A percentile compares a stretch with the other conserved stretches of the same genome.
Evolutionary conservation across 2,113 vertebrate species (phyloP).

Genomic region (Hemibagrus wyckioides): DNA sequence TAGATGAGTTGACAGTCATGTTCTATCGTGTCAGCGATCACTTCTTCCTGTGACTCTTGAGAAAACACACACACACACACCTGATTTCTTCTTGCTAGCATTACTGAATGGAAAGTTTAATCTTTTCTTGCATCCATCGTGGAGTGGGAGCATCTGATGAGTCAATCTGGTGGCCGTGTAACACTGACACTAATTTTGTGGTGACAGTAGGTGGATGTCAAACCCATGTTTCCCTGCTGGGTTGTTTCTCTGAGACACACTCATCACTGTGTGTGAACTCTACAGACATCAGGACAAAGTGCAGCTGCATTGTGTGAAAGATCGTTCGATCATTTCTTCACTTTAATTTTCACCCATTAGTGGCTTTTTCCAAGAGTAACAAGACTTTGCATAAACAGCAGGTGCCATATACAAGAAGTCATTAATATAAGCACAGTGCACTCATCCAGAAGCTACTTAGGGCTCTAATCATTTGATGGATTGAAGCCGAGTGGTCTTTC

Average conservation of each 20-base stretch:
- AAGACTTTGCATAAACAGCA: not conserved
- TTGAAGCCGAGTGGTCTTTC: not conserved
- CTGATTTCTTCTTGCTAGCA: too few relatives aligned
- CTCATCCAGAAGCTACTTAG: not conserved
- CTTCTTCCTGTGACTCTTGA: not conserved
- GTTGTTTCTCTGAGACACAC: conserved; percentile 15
- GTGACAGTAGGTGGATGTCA: conserved; percentile 30
- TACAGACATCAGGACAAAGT: not conserved
- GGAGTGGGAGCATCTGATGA: not conserved
- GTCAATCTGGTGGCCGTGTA: conserved; percentile 15
- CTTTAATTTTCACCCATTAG: not conserved
- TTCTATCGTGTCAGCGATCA: not conserved
- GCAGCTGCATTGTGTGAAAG: not conserved
- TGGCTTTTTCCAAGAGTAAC: not conserved
- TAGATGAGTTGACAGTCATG: not conserved
- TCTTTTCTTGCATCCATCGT: not conserved
- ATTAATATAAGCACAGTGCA: not conserved
- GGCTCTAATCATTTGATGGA: conserved; percentile 4
- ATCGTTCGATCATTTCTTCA: not conserved
- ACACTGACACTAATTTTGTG: conserved; percentile 40
- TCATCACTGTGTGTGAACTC: not conserved
- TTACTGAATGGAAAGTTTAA: conserved; percentile 7
- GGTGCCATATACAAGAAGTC: not conserved
- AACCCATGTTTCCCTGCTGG: conserved; percentile 22
- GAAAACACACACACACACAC: not conserved